Evolutionary conservation across 1,140 invertebrate species (phyloP), one percentile per base, ranked within the genome.

Genomic region (Bombus confusus): DNA sequence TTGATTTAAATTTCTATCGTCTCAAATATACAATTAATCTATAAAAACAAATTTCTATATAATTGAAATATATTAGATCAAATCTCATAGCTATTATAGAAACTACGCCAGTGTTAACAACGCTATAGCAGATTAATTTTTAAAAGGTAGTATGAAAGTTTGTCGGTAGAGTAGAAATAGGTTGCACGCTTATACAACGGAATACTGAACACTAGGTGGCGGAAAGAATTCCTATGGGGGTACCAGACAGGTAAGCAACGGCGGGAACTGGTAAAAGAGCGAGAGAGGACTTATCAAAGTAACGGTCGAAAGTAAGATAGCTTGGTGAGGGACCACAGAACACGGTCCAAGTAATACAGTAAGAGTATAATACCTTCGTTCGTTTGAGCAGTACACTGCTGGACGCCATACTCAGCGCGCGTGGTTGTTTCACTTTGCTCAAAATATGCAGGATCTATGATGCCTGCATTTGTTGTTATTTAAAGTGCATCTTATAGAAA

Each of bases 311-410:
- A 88, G 81, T 28, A 80, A 69, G 85, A 87, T 39, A 87, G 78
- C 9, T 18, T 22, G 37, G 68, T 13, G 87, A 57, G 78, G 71
- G 75, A 74, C 66, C 18, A 72, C 64, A 62, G 28, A 34, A 64
- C 39, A 73, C 73, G 41, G 52, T 71, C 57, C 34, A 86, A 84
- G 78, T 72, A 68, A 34, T 68, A 52, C 47, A 52, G 47, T 22
- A 52, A 52, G 47, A 52, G 47, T 22, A 52, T 52, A 22, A 52
- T 52, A 82, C 62, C 78, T 90, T 72, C 59, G 75, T 47, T 75
- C 79, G 87, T 84, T 85, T 52, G 52, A 89, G 39, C 88, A 92
- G 92, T 92, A 86, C 73, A 79, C 68, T 81, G 90, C 78, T 84
- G 83, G 86, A 88, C 89, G 89, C 86, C 88, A 88, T 71, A 81